phyloP scores from a whole-genome alignment of 1,140 invertebrate species.

The Tetraneura akinire region DNA sequence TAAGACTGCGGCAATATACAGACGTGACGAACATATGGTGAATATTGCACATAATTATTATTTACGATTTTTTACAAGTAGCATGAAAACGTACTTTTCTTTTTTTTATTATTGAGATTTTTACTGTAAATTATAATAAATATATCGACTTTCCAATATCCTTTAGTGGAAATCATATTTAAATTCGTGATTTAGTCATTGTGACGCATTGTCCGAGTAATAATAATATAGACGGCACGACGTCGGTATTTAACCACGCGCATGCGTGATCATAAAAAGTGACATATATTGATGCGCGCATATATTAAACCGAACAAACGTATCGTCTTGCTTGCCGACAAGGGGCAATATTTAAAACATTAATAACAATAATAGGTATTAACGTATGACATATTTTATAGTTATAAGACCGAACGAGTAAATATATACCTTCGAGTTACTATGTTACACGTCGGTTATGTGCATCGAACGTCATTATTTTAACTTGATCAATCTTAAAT shows the following conservation, averaged over 20 bases:
- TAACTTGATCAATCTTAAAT: too few species aligned
- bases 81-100: not conserved
- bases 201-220: not conserved
- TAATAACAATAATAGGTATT: too few species aligned
- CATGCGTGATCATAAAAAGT: not conserved
- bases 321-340: not conserved
- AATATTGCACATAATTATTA: not conserved
- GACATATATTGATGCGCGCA: not conserved
- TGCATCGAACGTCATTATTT: not conserved
- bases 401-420: too few species aligned
- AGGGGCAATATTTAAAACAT: not conserved
- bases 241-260: not conserved
- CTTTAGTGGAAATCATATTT: conserved; percentile 8
- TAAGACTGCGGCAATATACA: not conserved
- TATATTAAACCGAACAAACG: not conserved
- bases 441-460: not conserved
- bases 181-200: not conserved
- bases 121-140: too few species aligned
- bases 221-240: not conserved
- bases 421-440: too few species aligned
- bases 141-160: conserved; percentile 9
- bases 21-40: not conserved
- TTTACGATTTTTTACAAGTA: not conserved
- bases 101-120: not conserved
- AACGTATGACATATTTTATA: too few species aligned